Base-by-base conservation (phyloP, 2,113 vertebrate species). In the Lepisosteus osseus region DNA sequence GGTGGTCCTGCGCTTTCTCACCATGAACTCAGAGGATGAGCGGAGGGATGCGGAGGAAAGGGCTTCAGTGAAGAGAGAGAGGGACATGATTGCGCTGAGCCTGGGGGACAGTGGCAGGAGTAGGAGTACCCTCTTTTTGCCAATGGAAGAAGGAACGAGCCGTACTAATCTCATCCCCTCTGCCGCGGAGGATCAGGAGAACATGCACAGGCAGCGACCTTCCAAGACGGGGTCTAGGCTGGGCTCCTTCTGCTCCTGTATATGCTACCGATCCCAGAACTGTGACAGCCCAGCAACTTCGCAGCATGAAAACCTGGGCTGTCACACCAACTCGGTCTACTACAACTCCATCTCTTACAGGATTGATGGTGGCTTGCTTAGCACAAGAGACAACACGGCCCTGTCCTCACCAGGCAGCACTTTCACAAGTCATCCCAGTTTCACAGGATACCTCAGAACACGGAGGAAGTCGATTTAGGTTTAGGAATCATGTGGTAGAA, bases 1-100 rank as follows among this genome's bases (percentile, higher is more conserved):
- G 55, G 96, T 98, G 72, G 97, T 99, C 69, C 90, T 98, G 63
- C 91, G 97, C 40, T 98, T 99, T 81, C 93, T 99, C 71, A 98
- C 96, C 0, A 95, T 97, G 93, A 96, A 95, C 91, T 89, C 91
- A 0, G 94, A 96, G 65, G 92, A 94, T 0, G 94, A 96, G 74
- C 81, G 89, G 76, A 89, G 93, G 1, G 90, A 96, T 0, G 95
- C 93, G 0, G 90, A 93, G 15, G 94, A 96, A 80, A 86, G 90
- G 17, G 91, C 91, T 3, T 94, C 93, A 0, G 66, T 94, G 54
- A 93, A 89, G 77, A 85, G 89, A 90, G 79, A 70, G 88, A 67
- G 73, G 76, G 87, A 93, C 76, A 76, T 91, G 71, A 84, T 89
- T 2, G 75, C 84, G 44, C 70, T 89, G 63, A 81, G 82, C 54